These are phyloP conservation scores for Notolabrus celidotus DNA, from an alignment of 2,797 vertebrate species.

Conservation along the genomic window DNA sequence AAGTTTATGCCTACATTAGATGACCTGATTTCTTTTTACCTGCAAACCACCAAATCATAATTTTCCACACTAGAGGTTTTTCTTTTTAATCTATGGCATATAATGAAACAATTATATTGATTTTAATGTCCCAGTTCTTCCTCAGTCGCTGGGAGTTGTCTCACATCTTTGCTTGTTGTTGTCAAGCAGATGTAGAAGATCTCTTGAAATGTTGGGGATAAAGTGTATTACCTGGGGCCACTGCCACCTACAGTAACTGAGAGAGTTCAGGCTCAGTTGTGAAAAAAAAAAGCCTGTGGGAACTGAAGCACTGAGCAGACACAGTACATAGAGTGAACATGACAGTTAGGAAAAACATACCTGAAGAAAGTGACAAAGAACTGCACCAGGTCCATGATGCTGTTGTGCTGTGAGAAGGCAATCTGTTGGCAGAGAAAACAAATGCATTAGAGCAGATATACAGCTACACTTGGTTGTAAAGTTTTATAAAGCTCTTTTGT, in stretches of 20 bases:
- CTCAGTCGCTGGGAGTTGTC: neutral
- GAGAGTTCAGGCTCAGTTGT: slow-evolving; percentile 23
- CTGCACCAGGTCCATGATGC: slow-evolving; percentile 96
- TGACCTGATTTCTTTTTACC: no score
- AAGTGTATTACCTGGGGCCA: slow-evolving; percentile 32
- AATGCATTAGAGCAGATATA: neutral
- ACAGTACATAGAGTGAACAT: neutral
- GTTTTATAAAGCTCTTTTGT: neutral
- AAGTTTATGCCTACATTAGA: no score
- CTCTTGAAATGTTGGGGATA: neutral
- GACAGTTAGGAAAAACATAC: slow-evolving; percentile 71
- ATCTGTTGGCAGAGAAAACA: slow-evolving; percentile 82
- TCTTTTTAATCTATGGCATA: no score
- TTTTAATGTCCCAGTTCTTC: neutral
- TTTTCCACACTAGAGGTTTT: no score
- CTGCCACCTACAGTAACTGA: slow-evolving; percentile 41
- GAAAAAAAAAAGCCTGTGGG: slow-evolving; percentile 20
- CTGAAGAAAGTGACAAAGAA: slow-evolving; percentile 98
- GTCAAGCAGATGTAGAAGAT: slow-evolving; percentile 4
- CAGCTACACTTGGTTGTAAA: no score
- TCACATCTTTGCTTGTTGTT: neutral
- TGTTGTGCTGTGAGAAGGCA: slow-evolving; percentile 95
- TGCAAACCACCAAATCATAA: no score
- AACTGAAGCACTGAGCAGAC: slow-evolving; percentile 3
- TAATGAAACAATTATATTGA: neutral